Evolutionary conservation across 2,797 vertebrate genomes (phyloP).

Genomic region (Oreortyx pictus): DNA sequence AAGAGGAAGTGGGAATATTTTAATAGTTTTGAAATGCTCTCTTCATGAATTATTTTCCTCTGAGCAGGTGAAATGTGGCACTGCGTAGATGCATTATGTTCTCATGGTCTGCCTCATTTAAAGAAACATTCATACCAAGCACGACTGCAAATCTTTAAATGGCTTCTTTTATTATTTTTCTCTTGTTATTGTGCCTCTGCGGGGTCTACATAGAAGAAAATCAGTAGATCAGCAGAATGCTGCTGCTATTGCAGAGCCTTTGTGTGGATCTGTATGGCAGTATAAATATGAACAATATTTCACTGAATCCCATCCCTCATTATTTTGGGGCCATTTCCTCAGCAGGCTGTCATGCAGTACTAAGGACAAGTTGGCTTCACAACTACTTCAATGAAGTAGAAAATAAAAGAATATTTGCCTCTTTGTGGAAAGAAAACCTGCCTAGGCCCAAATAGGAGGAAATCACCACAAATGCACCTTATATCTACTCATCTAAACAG

Average conservation of each 20-base stretch:
- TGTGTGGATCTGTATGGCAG: constrained; percentile 72
- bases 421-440: constrained; percentile 76
- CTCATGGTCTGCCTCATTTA: constrained; percentile 71
- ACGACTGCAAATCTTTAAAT: constrained; percentile 70
- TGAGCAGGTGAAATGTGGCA: constrained; percentile 58
- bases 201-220: constrained; percentile 74
- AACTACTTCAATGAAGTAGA: constrained; percentile 77
- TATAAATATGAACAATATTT: constrained; percentile 82
- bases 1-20: constrained; percentile 66
- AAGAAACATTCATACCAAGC: constrained; percentile 67
- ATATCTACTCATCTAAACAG: constrained; percentile 69
- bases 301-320: constrained; percentile 75
- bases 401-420: constrained; percentile 79
- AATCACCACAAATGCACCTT: constrained; percentile 74
- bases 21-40: constrained; percentile 69
- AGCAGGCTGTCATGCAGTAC: constrained; percentile 77
- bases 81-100: constrained; percentile 66
- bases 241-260: constrained; percentile 74
- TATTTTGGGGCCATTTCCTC: constrained; percentile 82
- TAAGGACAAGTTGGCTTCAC: constrained; percentile 79
- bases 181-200: constrained; percentile 76
- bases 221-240: constrained; percentile 78
- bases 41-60: constrained; percentile 72
- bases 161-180: constrained; percentile 76
- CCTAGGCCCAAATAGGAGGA: constrained; percentile 69